Evolutionary conservation across 1,140 invertebrate genomes (phyloP).

Genomic region (Cyphomyrmex costatus): DNA sequence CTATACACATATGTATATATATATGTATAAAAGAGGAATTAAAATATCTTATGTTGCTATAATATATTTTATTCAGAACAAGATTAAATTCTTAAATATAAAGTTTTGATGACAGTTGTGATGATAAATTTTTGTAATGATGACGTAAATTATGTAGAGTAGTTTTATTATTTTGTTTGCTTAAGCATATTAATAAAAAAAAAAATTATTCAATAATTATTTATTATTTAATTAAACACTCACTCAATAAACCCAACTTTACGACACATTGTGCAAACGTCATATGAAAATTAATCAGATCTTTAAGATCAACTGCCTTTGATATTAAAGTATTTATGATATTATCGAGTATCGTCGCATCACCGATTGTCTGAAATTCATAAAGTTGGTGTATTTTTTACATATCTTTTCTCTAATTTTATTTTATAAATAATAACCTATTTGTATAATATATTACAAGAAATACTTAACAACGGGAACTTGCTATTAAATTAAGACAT

Average conservation of each 20-base stretch:
- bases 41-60: background rate
- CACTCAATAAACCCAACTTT: background rate
- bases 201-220: slow-evolving; percentile 18
- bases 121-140: background rate
- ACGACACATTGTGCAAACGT: background rate
- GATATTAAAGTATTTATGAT: background rate
- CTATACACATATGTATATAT: too few species aligned
- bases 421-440: background rate
- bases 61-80: background rate
- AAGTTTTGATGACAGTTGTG: background rate
- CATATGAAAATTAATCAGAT: background rate
- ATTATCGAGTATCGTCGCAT: background rate
- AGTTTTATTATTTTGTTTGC: background rate
- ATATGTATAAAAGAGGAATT: background rate
- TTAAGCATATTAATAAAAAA: background rate
- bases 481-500: background rate
- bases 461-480: background rate
- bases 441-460: background rate
- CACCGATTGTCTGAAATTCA: background rate
- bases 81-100: background rate
- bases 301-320: background rate
- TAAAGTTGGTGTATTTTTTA: background rate
- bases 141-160: background rate
- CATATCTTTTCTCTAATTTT: background rate
- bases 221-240: slow-evolving; percentile 6